Conservation (phyloP, 1,140 invertebrate species). For the Akabosia matsudoensis region DNA sequence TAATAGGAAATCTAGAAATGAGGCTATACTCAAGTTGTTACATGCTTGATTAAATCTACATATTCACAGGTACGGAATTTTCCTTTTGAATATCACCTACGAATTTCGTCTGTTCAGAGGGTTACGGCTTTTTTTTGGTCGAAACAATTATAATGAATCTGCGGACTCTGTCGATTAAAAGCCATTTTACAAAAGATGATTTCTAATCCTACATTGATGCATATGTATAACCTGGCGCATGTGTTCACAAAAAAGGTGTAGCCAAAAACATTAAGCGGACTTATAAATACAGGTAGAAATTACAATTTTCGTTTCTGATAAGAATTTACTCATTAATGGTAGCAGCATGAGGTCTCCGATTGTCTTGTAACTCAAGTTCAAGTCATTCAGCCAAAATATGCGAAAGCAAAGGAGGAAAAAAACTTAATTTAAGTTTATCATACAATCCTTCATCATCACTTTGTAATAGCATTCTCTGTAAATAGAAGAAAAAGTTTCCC, state of each 20-base stretch:
- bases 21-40: no score
- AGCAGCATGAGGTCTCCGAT: constrained; percentile 46
- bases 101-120: no score
- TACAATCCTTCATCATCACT: neutral
- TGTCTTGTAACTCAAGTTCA: constrained; percentile 37
- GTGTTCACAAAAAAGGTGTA: neutral
- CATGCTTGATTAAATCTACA: no score
- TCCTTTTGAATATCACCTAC: no score
- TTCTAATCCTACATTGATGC: no score
- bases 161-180: no score
- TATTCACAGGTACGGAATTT: no score
- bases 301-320: constrained; percentile 39
- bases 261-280: neutral
- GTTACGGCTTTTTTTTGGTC: no score
- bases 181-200: no score
- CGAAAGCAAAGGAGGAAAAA: neutral
- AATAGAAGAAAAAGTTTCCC: no score
- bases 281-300: neutral
- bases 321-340: constrained; percentile 48
- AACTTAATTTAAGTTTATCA: neutral
- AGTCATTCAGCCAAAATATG: neutral
- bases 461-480: neutral
- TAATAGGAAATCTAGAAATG: neutral
- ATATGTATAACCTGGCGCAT: no score
- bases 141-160: no score